phyloP scores from a whole-genome alignment of 2,888 invertebrate species.

The Smittia aterrima region DNA sequence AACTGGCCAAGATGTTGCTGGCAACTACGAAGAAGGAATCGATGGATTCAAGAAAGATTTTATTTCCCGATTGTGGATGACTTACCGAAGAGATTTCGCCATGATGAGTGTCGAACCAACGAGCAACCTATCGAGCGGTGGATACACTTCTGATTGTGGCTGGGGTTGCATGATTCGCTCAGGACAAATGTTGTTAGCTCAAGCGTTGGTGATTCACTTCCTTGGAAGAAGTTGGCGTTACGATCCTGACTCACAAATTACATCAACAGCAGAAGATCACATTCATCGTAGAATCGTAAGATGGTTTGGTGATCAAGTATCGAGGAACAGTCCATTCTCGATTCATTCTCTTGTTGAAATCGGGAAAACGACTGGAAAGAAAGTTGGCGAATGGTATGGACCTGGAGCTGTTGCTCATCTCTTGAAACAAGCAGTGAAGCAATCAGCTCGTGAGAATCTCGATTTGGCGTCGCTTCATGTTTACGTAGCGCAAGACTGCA shows the following conservation, averaged over 20 bases:
- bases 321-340: conserved; percentile 77
- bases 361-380: conserved; percentile 76
- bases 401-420: conserved; percentile 86
- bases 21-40: conserved; percentile 56
- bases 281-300: conserved; percentile 84
- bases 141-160: conserved; percentile 84
- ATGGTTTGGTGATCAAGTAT: conserved; percentile 86
- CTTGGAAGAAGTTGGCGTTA: conserved; percentile 84
- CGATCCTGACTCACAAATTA: conserved; percentile 64
- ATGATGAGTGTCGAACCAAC: conserved; percentile 54
- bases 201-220: conserved; percentile 79
- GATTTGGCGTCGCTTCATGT: conserved; percentile 76
- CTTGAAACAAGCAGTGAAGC: conserved; percentile 71
- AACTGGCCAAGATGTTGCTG: conserved; percentile 26
- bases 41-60: conserved; percentile 84
- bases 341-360: conserved; percentile 78
- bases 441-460: conserved; percentile 70
- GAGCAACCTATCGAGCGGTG: conserved; percentile 50
- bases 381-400: conserved; percentile 86
- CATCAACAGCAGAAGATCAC: conserved; percentile 67
- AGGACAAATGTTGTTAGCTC: conserved; percentile 90
- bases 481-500: conserved; percentile 89
- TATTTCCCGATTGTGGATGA: conserved; percentile 80
- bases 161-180: conserved; percentile 87
- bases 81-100: conserved; percentile 83